Conservation (phyloP, 2,888 invertebrate genomes). For the Glyphotaelius pellucidus region DNA sequence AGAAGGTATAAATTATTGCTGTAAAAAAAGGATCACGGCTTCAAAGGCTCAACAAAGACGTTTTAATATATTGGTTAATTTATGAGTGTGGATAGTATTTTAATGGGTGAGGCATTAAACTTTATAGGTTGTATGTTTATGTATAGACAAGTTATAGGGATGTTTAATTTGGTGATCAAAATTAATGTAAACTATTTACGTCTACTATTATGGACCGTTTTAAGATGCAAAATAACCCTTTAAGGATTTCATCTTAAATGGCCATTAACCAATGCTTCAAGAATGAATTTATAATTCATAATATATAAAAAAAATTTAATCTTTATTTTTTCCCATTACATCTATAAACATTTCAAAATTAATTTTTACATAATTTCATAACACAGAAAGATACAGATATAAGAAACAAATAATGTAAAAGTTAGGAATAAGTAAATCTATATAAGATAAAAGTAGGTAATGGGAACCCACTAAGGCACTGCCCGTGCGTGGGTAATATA, state of each 20-base stretch:
- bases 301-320: too few relatives aligned
- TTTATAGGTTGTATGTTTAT: slow-evolving; percentile 39
- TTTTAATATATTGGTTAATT: slow-evolving; percentile 46
- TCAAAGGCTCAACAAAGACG: slow-evolving; percentile 27
- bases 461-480: too few relatives aligned
- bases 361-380: too few relatives aligned
- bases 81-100: slow-evolving; percentile 41
- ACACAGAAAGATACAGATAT: too few relatives aligned
- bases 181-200: background rate
- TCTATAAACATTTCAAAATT: too few relatives aligned
- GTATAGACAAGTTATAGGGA: slow-evolving; percentile 11
- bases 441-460: too few relatives aligned
- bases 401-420: too few relatives aligned
- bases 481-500: too few relatives aligned
- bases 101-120: slow-evolving; percentile 15
- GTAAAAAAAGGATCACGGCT: slow-evolving; percentile 45
- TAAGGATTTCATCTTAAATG: background rate
- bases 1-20: slow-evolving; percentile 16
- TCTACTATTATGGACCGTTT: background rate
- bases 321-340: too few relatives aligned
- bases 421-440: too few relatives aligned
- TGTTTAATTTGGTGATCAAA: slow-evolving; percentile 4
- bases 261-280: background rate
- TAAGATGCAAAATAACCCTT: background rate
- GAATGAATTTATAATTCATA: background rate